These are phyloP conservation scores for Parasteatoda lunata DNA, from an alignment of 2,888 invertebrate species.

Conservation along the genomic window DNA sequence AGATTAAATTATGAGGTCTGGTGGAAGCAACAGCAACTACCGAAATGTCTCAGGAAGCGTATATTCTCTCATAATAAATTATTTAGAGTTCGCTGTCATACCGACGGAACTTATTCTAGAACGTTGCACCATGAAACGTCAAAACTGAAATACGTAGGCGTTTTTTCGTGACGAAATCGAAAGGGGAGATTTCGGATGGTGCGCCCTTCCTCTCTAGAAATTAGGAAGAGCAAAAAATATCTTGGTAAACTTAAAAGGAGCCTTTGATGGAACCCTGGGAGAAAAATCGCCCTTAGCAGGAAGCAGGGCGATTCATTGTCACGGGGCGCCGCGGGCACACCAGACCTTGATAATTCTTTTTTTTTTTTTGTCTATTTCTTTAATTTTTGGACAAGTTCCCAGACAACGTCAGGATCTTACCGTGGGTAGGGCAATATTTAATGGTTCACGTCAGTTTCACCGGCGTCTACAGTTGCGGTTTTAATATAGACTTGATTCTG, in stretches of 20 bases:
- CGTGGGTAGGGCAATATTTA: not conserved
- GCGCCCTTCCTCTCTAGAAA: not conserved
- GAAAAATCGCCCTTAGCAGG: not conserved
- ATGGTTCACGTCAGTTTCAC: not conserved
- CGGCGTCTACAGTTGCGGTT: too few species aligned
- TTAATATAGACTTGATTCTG: too few species aligned
- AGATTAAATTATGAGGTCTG: too few species aligned
- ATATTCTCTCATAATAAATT: too few species aligned
- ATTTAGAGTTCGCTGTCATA: too few species aligned
- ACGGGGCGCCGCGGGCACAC: not conserved
- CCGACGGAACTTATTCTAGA: not conserved
- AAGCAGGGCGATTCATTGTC: not conserved
- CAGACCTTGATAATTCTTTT: too few species aligned
- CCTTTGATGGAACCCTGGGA: not conserved
- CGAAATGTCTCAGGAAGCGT: too few species aligned
- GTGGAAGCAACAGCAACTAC: too few species aligned
- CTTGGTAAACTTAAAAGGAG: not conserved
- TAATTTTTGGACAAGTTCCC: not conserved
- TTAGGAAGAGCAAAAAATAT: not conserved
- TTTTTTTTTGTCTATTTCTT: not conserved
- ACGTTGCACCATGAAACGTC: slow-evolving; percentile 2
- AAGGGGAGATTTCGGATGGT: not conserved
- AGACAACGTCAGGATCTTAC: not conserved
- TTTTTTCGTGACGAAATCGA: not conserved
- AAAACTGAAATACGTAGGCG: not conserved